Evolutionary conservation across 2,797 vertebrate genomes (phyloP).

Genomic region (Heteromormyrus szaboi): DNA sequence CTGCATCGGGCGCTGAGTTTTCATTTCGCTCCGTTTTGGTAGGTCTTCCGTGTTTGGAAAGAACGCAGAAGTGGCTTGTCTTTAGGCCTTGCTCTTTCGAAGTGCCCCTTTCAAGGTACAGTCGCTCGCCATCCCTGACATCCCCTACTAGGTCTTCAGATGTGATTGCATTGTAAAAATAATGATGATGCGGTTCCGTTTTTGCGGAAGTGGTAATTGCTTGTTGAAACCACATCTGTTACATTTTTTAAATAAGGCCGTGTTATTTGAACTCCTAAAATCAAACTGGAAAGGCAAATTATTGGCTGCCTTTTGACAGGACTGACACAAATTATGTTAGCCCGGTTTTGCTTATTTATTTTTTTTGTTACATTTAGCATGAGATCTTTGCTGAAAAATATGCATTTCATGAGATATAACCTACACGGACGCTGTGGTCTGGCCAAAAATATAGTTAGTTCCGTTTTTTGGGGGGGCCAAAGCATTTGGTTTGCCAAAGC

Average conservation of each 20-base stretch:
- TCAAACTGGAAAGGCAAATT: not conserved
- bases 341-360: not conserved
- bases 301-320: not conserved
- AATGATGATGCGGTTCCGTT: not conserved
- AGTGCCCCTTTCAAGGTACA: not conserved
- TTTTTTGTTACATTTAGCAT: not conserved
- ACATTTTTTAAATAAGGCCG: not conserved
- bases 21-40: conserved; percentile 64
- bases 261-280: not conserved
- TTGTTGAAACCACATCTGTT: not conserved
- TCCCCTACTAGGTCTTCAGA: not conserved
- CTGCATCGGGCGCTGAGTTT: conserved; percentile 57
- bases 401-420: conserved; percentile 24
- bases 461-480: conserved; percentile 45
- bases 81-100: conserved; percentile 60
- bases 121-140: not conserved
- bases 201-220: not conserved
- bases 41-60: conserved; percentile 73
- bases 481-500: conserved; percentile 34
- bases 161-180: not conserved
- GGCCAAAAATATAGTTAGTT: conserved; percentile 38
- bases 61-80: conserved; percentile 57
- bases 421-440: conserved; percentile 38
- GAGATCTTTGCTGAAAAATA: not conserved
- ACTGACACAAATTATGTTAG: not conserved